These are phyloP conservation scores for Oryzias sinensis DNA, from an alignment of 2,797 vertebrate genomes.

Conservation along the genomic window DNA sequence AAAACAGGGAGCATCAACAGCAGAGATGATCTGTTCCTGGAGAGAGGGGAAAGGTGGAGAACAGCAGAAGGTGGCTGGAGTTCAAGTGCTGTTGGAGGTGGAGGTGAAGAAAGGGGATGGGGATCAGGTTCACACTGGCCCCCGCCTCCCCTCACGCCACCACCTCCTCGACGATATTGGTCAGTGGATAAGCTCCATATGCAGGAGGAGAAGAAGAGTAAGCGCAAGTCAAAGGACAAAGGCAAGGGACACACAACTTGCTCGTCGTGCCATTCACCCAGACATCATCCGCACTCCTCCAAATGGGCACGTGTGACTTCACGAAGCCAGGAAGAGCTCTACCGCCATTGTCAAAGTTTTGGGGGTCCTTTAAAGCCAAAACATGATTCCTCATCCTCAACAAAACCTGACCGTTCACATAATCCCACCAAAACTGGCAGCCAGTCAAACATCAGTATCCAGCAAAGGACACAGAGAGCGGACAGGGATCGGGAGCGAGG, in stretches of 20 bases:
- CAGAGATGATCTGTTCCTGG: slow-evolving; percentile 74
- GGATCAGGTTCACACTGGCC: slow-evolving; percentile 77
- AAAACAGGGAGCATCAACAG: slow-evolving; percentile 80
- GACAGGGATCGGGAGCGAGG: slow-evolving; percentile 69
- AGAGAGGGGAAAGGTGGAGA: slow-evolving; percentile 72
- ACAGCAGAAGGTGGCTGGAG: slow-evolving; percentile 71
- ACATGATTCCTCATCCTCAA: slow-evolving; percentile 71
- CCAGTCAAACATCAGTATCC: slow-evolving; percentile 78
- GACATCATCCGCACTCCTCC: slow-evolving; percentile 58
- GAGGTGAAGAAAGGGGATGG: slow-evolving; percentile 60
- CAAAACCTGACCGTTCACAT: slow-evolving; percentile 74
- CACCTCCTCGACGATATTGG: slow-evolving; percentile 86
- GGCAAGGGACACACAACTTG: slow-evolving; percentile 64
- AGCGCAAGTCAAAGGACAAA: slow-evolving; percentile 75
- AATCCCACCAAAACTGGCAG: slow-evolving; percentile 77
- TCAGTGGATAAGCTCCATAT: slow-evolving; percentile 88
- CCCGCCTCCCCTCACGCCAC: slow-evolving; percentile 73
- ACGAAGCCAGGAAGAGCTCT: slow-evolving; percentile 78
- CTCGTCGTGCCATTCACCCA: slow-evolving; percentile 74
- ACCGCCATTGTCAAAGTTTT: slow-evolving; percentile 77
- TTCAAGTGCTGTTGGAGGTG: slow-evolving; percentile 53
- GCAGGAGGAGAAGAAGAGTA: slow-evolving; percentile 80
- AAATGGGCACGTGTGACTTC: slow-evolving; percentile 75
- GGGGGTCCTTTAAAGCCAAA: slow-evolving; percentile 69
- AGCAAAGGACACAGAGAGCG: slow-evolving; percentile 71